phyloP scores from a whole-genome alignment of 2,888 invertebrate genomes.

The Apamea sordens region DNA sequence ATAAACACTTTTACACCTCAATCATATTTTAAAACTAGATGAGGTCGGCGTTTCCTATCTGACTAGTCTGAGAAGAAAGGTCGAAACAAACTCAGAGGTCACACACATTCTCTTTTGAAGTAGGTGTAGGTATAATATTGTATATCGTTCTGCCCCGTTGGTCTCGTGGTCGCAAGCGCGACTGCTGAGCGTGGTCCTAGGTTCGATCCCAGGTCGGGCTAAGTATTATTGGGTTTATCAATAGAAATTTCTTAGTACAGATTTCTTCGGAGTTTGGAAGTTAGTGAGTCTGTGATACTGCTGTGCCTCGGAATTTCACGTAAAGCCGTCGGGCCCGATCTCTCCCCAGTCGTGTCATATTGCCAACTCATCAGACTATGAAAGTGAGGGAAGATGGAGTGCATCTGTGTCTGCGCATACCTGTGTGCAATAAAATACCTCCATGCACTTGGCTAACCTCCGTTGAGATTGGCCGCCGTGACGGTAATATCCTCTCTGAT shows the following conservation, averaged over 20 bases:
- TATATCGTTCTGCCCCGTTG: too few species aligned
- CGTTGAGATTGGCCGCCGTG: neutral
- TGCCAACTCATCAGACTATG: neutral
- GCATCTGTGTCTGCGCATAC: neutral
- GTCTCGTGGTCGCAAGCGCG: too few species aligned
- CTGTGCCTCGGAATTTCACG: neutral
- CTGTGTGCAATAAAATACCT: neutral
- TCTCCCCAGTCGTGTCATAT: neutral
- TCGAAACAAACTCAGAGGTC: too few species aligned
- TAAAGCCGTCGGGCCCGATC: neutral
- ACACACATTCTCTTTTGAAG: too few species aligned
- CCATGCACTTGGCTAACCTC: neutral
- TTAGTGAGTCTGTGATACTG: neutral
- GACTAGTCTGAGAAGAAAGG: too few species aligned
- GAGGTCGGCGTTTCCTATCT: too few species aligned
- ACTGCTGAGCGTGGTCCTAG: too few species aligned
- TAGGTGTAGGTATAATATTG: too few species aligned
- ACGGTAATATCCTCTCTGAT: too few species aligned
- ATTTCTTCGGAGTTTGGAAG: neutral
- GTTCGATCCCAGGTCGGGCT: neutral
- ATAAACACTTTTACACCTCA: too few species aligned
- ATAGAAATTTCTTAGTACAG: neutral
- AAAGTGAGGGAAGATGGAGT: neutral
- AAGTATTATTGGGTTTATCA: neutral
- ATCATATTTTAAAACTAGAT: too few species aligned